A percentile compares a stretch with the other conserved stretches of the same genome.
phyloP scores from a whole-genome alignment of 2,797 vertebrate genomes.

The Euthynnus affinis region DNA sequence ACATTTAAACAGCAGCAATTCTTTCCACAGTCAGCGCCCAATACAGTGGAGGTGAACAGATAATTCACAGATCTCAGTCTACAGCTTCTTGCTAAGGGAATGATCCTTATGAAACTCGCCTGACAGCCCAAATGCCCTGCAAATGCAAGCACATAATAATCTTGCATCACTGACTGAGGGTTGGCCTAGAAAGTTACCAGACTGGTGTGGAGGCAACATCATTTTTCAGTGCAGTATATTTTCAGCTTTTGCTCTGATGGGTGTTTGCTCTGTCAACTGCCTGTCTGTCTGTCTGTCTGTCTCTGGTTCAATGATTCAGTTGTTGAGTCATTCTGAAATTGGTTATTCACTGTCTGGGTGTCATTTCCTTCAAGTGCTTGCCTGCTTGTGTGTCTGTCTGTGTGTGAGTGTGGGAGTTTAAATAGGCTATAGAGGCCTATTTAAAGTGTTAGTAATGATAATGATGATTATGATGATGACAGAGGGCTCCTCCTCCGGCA shows the following conservation, averaged over 20 bases:
- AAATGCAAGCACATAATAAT: conserved; percentile 12
- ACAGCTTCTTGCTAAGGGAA: too few species aligned
- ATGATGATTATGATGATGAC: conserved; percentile 20
- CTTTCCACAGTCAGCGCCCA: too few species aligned
- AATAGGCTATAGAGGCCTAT: neutral
- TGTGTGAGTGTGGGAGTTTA: neutral
- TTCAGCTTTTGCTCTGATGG: neutral
- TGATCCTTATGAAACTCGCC: too few species aligned
- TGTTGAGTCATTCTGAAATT: conserved; percentile 32
- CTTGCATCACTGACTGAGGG: conserved; percentile 14
- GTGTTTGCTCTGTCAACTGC: neutral
- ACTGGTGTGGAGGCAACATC: neutral
- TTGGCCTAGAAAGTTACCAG: conserved; percentile 21
- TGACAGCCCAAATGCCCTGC: neutral
- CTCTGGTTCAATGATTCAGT: neutral
- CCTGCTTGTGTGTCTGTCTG: neutral
- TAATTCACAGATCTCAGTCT: too few species aligned
- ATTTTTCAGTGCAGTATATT: neutral
- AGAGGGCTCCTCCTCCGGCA: neutral
- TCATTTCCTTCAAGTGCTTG: conserved; percentile 11
- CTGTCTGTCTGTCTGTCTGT: neutral
- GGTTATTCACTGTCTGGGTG: conserved; percentile 10
- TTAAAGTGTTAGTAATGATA: conserved; percentile 9
- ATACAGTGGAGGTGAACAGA: too few species aligned
- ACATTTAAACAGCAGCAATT: too few species aligned